A percentile compares a stretch with the other conserved stretches of the same genome.
These are phyloP conservation scores for Lethocerus indicus DNA, from an alignment of 1,140 invertebrate species.

Conservation along the genomic window DNA sequence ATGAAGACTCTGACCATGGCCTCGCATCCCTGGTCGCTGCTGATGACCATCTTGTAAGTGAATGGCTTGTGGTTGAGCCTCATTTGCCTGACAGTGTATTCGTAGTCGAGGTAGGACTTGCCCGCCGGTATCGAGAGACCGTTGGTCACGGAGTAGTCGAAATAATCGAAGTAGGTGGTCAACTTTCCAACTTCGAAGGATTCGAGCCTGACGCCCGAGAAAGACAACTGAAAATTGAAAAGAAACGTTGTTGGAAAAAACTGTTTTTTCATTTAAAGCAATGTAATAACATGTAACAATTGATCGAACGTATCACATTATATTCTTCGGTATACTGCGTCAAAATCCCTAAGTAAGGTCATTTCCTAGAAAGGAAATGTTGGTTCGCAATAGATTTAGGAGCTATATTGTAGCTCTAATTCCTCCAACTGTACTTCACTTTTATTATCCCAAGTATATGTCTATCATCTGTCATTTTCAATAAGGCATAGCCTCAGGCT, in stretches of 20 bases:
- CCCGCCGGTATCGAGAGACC: not conserved
- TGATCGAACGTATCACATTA: too few species aligned
- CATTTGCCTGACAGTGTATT: constrained; percentile 32
- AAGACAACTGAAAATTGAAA: constrained; percentile 27
- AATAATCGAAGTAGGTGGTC: constrained; percentile 5
- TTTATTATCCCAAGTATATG: too few species aligned
- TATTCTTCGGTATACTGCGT: too few species aligned
- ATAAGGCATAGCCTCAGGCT: too few species aligned
- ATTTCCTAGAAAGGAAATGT: too few species aligned
- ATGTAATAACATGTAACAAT: too few species aligned
- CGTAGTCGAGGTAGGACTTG: constrained; percentile 3
- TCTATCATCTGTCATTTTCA: too few species aligned
- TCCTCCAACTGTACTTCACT: too few species aligned
- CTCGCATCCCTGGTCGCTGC: constrained; percentile 32
- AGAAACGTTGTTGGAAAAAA: not conserved
- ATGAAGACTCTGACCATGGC: constrained; percentile 44
- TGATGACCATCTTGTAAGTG: constrained; percentile 36
- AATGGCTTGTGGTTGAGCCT: constrained; percentile 41
- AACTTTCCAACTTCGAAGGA: constrained; percentile 31
- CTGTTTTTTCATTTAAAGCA: too few species aligned
- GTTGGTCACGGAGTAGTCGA: constrained; percentile 6
- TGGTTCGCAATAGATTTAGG: too few species aligned
- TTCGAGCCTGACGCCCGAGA: constrained; percentile 41
- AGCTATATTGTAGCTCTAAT: too few species aligned
- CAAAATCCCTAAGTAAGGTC: too few species aligned